These are phyloP conservation scores for Porites lobata DNA, from an alignment of 92 coral and sea anemone genomes.

Conservation along the genomic window DNA sequence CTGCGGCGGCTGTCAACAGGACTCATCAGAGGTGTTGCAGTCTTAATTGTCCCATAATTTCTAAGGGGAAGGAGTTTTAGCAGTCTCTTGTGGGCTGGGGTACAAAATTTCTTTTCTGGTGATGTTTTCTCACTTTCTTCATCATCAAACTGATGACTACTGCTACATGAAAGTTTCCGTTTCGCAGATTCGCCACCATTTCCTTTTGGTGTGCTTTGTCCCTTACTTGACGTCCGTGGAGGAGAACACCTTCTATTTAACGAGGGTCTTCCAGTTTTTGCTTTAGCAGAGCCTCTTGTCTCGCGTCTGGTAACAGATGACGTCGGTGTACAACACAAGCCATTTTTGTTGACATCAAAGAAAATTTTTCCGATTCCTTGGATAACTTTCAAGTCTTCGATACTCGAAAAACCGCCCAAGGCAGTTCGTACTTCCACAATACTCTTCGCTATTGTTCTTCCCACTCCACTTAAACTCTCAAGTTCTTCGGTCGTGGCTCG, in stretches of 20 bases:
- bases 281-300: conserved; percentile 78
- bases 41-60: conserved; percentile 90
- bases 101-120: conserved; percentile 86
- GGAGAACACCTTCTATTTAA: conserved; percentile 34
- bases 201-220: conserved; percentile 22
- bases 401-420: conserved; percentile 88
- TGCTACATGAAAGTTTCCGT: conserved; percentile 58
- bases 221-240: conserved; percentile 13
- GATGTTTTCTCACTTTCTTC: conserved; percentile 61
- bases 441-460: conserved; percentile 88
- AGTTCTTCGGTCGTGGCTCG: conserved; percentile 91
- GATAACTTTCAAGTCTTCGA: conserved; percentile 85
- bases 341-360: conserved; percentile 81
- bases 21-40: conserved; percentile 68
- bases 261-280: conserved; percentile 47
- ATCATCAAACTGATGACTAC: conserved; percentile 29
- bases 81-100: conserved; percentile 70
- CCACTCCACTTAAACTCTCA: conserved; percentile 88
- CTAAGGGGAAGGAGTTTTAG: conserved; percentile 85
- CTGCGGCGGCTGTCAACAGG: conserved; percentile 80
- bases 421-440: conserved; percentile 91
- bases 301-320: conserved; percentile 66
- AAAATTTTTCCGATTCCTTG: conserved; percentile 91
- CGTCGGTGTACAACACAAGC: conserved; percentile 81
- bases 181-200: conserved; percentile 22